Base-by-base conservation (phyloP, 2,113 vertebrate genomes). In the Sus scrofa region DNA sequence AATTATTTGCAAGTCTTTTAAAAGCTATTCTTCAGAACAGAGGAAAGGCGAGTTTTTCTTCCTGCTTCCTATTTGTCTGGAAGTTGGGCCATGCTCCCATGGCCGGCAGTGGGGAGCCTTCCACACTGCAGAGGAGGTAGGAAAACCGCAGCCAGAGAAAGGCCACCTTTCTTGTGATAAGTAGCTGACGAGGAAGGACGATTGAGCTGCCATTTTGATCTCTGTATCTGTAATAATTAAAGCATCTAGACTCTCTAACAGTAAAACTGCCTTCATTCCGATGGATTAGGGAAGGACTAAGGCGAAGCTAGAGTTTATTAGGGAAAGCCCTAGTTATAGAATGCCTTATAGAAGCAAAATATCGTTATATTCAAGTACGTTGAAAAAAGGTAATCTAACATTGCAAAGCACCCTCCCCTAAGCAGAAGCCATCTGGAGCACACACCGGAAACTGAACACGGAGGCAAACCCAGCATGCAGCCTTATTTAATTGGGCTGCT, bases 11-110 rank as follows among this genome's bases (percentile, higher is more conserved):
- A 56, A 52, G 18, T 67, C 10, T 94, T 58, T 94, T 78, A 0
- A 78, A 81, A 92, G 44, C 13, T 92, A 37, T 37, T 85, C 67
- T 96, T 96, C 22, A 65, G 95, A 95, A 90, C 7, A 89, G 20
- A 83, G 39, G 52, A 70, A 58, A 89, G 32, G 65, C 30, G 18
- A 14, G 26, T 44, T 22, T 65, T 44, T 70, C 14, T 63, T 63
- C 44, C 10, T 16, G 68, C 37, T 74, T 83, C 14, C 56, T 89
- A 27, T 65, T 11, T 78, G 34, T 39, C 24, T 65, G 77, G 39
- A 81, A 91, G 37, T 58, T 34, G n/a, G 73, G 73, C 26, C 24
- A 74, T 3, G 50, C 24, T 70, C 68, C 6, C 32, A 15, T 15
- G 32, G 14, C 26, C 2, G 18, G 12, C n/a, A 34, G 39, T 56